Conservation (phyloP, 2,888 invertebrate species). For the Agrotis segetum region DNA sequence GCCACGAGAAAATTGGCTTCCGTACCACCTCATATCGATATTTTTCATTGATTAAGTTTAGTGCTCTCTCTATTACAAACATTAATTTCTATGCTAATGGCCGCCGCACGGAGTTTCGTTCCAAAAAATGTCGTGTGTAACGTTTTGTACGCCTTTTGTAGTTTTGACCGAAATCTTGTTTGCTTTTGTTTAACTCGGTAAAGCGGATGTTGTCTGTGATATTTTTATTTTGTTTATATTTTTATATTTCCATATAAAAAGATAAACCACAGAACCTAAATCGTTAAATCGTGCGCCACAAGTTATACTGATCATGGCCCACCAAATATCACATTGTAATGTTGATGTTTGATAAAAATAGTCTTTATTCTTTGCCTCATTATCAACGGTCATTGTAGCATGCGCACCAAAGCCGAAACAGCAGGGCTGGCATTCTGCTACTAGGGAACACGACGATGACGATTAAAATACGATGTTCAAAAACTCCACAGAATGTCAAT, state of each 20-base stretch:
- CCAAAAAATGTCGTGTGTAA: constrained; percentile 29
- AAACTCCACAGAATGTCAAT: too few species aligned
- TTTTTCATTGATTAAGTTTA: constrained; percentile 50
- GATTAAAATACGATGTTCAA: too few species aligned
- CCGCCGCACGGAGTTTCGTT: constrained; percentile 19
- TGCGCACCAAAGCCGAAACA: too few species aligned
- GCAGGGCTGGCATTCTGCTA: too few species aligned
- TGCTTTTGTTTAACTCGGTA: constrained; percentile 1
- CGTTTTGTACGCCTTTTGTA: constrained; percentile 1
- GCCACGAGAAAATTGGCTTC: constrained; percentile 55
- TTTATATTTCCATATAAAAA: too few species aligned
- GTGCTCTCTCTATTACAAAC: constrained; percentile 42
- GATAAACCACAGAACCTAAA: too few species aligned
- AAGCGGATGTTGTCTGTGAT: background rate
- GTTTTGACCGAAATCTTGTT: background rate
- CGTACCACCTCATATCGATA: constrained; percentile 43
- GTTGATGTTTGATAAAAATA: too few species aligned
- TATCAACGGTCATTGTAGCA: too few species aligned
- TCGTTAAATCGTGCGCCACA: constrained; percentile 1
- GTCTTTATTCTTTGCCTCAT: too few species aligned
- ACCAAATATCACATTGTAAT: too few species aligned
- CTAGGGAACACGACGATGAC: too few species aligned
- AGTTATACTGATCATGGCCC: too few species aligned
- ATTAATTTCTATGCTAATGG: constrained; percentile 56
- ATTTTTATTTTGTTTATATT: background rate